These are phyloP conservation scores for Fregetta grallaria DNA, from an alignment of 2,113 vertebrate species.

Conservation along the genomic window DNA sequence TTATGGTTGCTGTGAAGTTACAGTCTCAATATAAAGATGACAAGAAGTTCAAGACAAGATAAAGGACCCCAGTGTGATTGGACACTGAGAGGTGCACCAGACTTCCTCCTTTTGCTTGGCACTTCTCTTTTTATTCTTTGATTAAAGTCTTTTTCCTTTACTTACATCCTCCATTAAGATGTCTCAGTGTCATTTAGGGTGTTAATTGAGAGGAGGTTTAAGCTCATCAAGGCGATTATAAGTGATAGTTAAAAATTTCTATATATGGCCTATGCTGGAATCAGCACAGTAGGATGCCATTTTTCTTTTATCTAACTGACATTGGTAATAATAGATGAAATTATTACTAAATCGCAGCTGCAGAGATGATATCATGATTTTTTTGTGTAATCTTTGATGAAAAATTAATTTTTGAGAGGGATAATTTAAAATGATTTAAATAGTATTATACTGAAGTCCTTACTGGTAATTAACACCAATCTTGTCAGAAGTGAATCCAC, in stretches of 20 bases:
- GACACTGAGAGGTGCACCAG: constrained; percentile 44
- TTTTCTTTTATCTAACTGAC: constrained; percentile 91
- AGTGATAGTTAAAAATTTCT: constrained; percentile 94
- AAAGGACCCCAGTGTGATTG: constrained; percentile 34
- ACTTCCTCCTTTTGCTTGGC: constrained; percentile 21
- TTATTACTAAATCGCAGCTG: constrained; percentile 90
- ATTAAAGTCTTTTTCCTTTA: constrained; percentile 81
- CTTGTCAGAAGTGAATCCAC: constrained; percentile 80
- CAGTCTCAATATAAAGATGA: background rate
- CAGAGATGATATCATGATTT: constrained; percentile 90
- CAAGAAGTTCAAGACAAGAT: constrained; percentile 19
- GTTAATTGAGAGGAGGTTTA: constrained; percentile 95
- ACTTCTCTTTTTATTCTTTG: constrained; percentile 74
- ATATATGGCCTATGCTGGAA: constrained; percentile 90
- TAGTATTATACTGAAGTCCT: constrained; percentile 83
- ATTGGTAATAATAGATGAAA: constrained; percentile 94
- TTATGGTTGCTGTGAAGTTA: background rate
- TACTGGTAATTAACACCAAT: constrained; percentile 85
- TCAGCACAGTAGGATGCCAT: constrained; percentile 85
- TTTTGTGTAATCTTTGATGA: constrained; percentile 83
- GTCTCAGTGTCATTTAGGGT: constrained; percentile 90
- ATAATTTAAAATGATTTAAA: constrained; percentile 89
- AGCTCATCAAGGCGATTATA: constrained; percentile 97
- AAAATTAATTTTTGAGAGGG: constrained; percentile 86
- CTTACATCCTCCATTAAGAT: constrained; percentile 91